Evolutionary conservation across 2,888 invertebrate species (phyloP), one percentile per base, ranked within the genome.

Genomic region (Reticulitermes lucifugus): DNA sequence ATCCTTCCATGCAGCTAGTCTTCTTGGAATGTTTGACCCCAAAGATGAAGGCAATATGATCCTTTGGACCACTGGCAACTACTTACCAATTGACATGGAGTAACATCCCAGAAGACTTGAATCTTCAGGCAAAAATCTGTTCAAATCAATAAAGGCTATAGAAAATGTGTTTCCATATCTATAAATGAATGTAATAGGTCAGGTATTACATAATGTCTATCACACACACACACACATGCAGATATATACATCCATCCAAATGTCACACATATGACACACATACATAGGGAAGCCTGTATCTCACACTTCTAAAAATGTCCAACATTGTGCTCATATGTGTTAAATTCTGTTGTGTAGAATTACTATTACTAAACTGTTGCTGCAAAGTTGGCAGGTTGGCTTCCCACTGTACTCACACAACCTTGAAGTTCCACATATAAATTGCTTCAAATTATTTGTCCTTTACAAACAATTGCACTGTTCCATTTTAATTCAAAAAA

Each of bases 401-500:
- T 65, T 81, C 46, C 46, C 29, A 65, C 65, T 59, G 14, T 65
- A 81, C 43, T 60, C 60, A 82, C 75, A 79, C 22, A 81, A 73
- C 73, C 80, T 75, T 81, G 59, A 55, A 41, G 21, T 83, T 82
- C 65, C 46, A 86, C 60, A 51, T 51, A 73, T 59, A 77, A 79
- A 85, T 86, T 84, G 86, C 86, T 81, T 81, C 59, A 75, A 71
- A 85, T 86, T 86, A 86, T 86, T 86, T 86, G 85, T 85, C 86
- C 83, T 85, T 83, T 83, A 79, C 84, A 85, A 86, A 80, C 55
- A 65, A 59, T 83, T 86, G 84, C 84, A 84, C 82, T 83, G 81
- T 77, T 51, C 29, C 46, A 82, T 82, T 60, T 84, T 80, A 35
- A 46, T 80, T 84, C 71, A 80, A 84, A 60, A 79, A 70, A 84